Evolutionary conservation across 2,888 invertebrate species (phyloP).

Genomic region (Lacanobia oleracea): DNA sequence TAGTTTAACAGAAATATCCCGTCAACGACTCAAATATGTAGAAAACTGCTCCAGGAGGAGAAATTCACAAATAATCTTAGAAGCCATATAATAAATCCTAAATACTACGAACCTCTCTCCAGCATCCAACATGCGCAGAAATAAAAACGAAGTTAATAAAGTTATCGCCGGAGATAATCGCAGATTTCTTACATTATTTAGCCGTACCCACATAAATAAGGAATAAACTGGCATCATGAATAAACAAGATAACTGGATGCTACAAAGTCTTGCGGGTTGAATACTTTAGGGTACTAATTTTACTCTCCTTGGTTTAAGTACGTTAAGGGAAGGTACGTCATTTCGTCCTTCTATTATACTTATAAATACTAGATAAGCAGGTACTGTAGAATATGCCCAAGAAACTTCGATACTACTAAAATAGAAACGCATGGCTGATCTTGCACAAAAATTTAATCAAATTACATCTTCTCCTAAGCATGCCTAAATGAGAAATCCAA

Average conservation of each 20-base stretch:
- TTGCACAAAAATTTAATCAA: no score
- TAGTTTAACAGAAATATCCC: not conserved
- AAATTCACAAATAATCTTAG: constrained; percentile 12
- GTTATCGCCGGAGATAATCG: constrained; percentile 39
- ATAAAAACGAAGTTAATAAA: constrained; percentile 23
- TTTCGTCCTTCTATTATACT: not conserved
- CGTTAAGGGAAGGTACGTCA: not conserved
- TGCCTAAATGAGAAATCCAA: no score
- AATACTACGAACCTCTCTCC: not conserved
- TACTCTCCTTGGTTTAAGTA: constrained; percentile 7
- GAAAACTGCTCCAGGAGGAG: not conserved
- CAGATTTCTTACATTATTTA: constrained; percentile 53
- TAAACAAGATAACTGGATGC: constrained; percentile 43
- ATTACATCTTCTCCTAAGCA: no score
- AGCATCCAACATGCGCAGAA: not conserved
- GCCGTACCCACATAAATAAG: constrained; percentile 45
- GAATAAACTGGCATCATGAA: constrained; percentile 51
- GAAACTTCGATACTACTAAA: not conserved
- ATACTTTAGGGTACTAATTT: constrained; percentile 43
- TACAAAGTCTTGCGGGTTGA: constrained; percentile 42
- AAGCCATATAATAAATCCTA: constrained; percentile 12
- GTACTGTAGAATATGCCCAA: not conserved
- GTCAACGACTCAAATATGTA: not conserved
- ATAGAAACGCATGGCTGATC: not conserved
- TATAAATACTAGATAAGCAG: not conserved